These are phyloP conservation scores for Drosophila insularis DNA, from an alignment of 1,140 invertebrate species.

Conservation along the genomic window DNA sequence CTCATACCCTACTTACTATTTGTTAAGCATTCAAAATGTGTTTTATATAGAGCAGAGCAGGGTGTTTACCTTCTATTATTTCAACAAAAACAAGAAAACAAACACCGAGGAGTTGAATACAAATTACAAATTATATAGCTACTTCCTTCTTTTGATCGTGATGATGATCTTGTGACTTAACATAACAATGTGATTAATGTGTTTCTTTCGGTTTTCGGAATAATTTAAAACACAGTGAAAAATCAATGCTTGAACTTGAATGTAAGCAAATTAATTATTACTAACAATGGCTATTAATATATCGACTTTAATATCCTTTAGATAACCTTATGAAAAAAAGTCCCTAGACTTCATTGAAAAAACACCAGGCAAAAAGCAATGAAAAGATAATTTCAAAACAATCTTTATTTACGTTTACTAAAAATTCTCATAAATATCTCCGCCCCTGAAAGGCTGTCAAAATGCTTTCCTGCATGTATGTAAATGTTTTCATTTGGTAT, in stretches of 20 bases:
- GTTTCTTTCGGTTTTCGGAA: not conserved
- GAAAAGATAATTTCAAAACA: too few relatives aligned
- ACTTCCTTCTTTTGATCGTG: slow-evolving; percentile 37
- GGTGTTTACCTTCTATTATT: slow-evolving; percentile 44
- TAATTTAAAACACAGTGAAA: not conserved
- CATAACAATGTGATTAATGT: not conserved
- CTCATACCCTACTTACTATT: slow-evolving; percentile 26
- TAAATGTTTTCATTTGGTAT: too few relatives aligned
- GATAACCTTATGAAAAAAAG: too few relatives aligned
- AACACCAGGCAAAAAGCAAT: too few relatives aligned
- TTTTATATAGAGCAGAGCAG: slow-evolving; percentile 30
- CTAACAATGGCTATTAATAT: not conserved
- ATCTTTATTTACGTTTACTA: too few relatives aligned
- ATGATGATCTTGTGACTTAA: slow-evolving; percentile 21
- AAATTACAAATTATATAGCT: slow-evolving; percentile 49
- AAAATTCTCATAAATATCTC: too few relatives aligned
- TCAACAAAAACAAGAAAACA: slow-evolving; percentile 13
- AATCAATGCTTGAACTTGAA: not conserved
- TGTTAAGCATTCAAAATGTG: slow-evolving; percentile 45
- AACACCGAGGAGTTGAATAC: slow-evolving; percentile 48
- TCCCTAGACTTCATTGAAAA: too few relatives aligned
- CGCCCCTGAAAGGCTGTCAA: too few relatives aligned
- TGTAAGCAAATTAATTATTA: not conserved
- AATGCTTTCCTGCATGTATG: too few relatives aligned
- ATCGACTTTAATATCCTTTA: too few relatives aligned